Evolutionary conservation across 2,113 vertebrate genomes (phyloP).

Genomic region (Gopherus evgoodei): DNA sequence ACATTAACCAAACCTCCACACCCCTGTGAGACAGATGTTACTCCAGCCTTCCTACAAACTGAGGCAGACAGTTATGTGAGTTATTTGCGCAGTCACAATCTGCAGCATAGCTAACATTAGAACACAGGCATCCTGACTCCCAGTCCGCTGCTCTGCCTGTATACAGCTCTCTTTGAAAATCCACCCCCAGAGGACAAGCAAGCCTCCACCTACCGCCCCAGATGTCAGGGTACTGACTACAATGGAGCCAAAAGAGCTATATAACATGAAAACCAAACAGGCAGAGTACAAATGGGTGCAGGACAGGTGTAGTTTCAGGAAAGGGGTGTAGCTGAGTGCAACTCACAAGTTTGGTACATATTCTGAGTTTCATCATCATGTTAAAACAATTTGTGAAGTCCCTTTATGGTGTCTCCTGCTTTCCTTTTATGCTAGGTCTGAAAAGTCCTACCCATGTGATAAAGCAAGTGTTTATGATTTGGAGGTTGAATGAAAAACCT

Average conservation of each 20-base stretch:
- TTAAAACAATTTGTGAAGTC: neutral
- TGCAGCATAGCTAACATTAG: neutral
- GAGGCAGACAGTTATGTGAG: neutral
- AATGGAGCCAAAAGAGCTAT: neutral
- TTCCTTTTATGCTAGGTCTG: neutral
- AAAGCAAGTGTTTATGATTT: neutral
- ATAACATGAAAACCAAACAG: neutral
- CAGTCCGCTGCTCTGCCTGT: neutral
- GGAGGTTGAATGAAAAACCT: neutral
- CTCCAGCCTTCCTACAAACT: neutral
- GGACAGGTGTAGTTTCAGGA: neutral
- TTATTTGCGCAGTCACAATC: neutral
- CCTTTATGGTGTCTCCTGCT: neutral
- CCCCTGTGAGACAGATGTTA: neutral
- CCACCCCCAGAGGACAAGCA: neutral
- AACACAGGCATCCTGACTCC: fast-evolving
- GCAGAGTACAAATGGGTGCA: neutral
- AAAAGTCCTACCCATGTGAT: neutral
- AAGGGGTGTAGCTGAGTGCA: neutral
- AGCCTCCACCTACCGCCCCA: neutral
- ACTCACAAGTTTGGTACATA: neutral
- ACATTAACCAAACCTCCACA: neutral
- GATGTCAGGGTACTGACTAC: neutral
- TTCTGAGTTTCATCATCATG: neutral
- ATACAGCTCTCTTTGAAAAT: neutral